phyloP scores from a whole-genome alignment of 2,113 vertebrate species.

The Aplodontia rufa region DNA sequence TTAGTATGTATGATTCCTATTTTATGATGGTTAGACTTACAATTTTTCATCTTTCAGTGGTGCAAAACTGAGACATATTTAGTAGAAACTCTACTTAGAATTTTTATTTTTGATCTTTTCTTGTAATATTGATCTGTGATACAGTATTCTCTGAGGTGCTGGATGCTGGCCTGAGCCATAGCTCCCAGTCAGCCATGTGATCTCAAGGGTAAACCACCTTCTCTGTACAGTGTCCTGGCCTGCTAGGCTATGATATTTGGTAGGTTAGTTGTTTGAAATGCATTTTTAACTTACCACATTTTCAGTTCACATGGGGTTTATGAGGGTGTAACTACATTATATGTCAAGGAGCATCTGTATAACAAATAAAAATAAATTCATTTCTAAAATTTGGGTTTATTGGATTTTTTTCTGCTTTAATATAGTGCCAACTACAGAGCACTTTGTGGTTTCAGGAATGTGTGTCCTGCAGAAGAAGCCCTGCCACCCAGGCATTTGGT shows the following conservation, averaged over 20 bases:
- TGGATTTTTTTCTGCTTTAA: not conserved
- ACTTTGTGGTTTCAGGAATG: not conserved
- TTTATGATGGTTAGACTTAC: not conserved
- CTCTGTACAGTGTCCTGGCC: rapidly evolving
- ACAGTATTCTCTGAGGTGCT: too few relatives aligned
- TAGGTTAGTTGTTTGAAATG: too few relatives aligned
- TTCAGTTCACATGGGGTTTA: not conserved
- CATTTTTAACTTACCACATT: not conserved
- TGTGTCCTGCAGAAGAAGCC: not conserved
- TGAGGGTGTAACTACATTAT: too few relatives aligned
- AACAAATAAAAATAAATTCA: not conserved
- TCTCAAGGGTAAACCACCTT: not conserved
- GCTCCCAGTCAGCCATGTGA: too few relatives aligned
- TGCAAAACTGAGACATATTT: not conserved
- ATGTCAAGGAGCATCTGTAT: not conserved
- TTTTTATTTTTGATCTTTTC: not conserved
- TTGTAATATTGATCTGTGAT: not conserved
- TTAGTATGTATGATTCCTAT: not conserved
- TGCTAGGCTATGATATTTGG: not conserved
- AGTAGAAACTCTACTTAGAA: not conserved
- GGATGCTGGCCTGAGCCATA: too few relatives aligned
- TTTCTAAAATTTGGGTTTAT: not conserved
- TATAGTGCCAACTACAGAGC: too few relatives aligned
- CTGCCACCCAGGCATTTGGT: not conserved
- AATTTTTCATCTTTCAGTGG: not conserved